A percentile compares a stretch with the other conserved stretches of the same genome.
phyloP scores from a whole-genome alignment of 2,797 vertebrate genomes.

The Danio jaintianensis region DNA sequence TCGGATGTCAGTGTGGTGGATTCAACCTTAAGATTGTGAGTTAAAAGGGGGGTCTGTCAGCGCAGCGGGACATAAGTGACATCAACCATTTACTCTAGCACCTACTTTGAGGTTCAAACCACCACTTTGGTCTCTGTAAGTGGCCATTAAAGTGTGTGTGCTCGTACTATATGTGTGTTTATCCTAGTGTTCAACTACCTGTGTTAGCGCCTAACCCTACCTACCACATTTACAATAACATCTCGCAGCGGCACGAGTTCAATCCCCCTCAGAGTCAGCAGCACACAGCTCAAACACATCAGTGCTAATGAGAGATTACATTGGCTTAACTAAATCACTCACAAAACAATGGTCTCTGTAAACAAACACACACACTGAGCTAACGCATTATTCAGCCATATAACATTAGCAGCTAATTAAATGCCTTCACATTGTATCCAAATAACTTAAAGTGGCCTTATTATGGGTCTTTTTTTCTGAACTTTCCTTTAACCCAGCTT shows the following conservation, averaged over 20 bases:
- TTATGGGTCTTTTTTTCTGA: no score
- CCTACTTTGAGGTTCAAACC: constrained; percentile 13
- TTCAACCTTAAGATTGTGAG: constrained; percentile 6
- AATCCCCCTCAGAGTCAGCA: constrained; percentile 62
- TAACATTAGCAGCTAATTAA: constrained; percentile 46
- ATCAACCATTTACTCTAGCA: constrained; percentile 6
- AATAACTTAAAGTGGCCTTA: background rate
- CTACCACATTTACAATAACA: background rate
- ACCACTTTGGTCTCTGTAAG: constrained; percentile 12
- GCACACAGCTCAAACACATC: constrained; percentile 61
- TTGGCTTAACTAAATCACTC: constrained; percentile 67
- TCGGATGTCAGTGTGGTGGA: background rate
- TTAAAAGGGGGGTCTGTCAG: constrained; percentile 12
- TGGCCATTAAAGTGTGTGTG: constrained; percentile 8
- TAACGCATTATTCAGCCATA: constrained; percentile 32
- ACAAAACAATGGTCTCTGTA: constrained; percentile 53
- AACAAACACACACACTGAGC: constrained; percentile 50
- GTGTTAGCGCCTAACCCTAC: constrained; percentile 1
- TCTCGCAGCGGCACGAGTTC: constrained; percentile 28
- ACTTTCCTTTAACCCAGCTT: no score
- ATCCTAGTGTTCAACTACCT: constrained; percentile 16
- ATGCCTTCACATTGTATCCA: constrained; percentile 26
- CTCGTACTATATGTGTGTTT: constrained; percentile 17
- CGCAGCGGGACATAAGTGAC: background rate
- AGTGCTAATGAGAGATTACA: constrained; percentile 70